Base-by-base conservation (phyloP, 2,888 invertebrate genomes). In the Euproctis similis region DNA sequence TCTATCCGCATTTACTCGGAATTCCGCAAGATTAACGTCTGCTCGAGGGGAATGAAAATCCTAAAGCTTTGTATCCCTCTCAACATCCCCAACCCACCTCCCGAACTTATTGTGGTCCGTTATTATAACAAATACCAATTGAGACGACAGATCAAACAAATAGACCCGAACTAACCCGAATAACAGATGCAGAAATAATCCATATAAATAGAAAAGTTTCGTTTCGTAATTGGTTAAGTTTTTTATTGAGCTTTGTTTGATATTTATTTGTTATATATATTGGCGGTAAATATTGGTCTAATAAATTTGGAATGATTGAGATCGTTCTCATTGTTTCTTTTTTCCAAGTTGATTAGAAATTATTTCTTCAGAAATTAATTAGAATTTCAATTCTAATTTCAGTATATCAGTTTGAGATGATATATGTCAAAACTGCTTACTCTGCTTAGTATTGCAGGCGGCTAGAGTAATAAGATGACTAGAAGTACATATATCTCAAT, bases 11-110 rank as follows among this genome's bases (percentile, higher is more conserved):
- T 50, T 61, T 55, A 41, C 49, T 44, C 51, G 67, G 65, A 65
- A 69, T 69, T 66, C 65, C 66, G 56, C 52, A 52, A 68, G 69
- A 70, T 69, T 70, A 64, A 58, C 59, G 60, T 57, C 52, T 45
- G 31, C 34, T 45, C 29, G 29, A 44, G 38, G 44, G 47, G 46
- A 53, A 53, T 34, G 41, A 46, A 43, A 50, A 42, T 41, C 39
- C 25, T 11, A 18, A 22, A n/a, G 3, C 19, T 30, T 34, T 33
- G 26, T 37, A 14, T 4, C 14, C 14, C 14, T 14, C 6, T 14
- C 6, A n/a, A 14, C 14, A 4, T 14, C 12, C 20, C 19, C 21
- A 24, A 28, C 28, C 14, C 28, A n/a, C n/a, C 27, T 18, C 10
- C 22, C 19, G 26, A 24, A 26, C 36, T 34, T 41, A 49, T 53